Conservation (phyloP, 2,113 vertebrate species). For the Rhodinocichla rosea region DNA sequence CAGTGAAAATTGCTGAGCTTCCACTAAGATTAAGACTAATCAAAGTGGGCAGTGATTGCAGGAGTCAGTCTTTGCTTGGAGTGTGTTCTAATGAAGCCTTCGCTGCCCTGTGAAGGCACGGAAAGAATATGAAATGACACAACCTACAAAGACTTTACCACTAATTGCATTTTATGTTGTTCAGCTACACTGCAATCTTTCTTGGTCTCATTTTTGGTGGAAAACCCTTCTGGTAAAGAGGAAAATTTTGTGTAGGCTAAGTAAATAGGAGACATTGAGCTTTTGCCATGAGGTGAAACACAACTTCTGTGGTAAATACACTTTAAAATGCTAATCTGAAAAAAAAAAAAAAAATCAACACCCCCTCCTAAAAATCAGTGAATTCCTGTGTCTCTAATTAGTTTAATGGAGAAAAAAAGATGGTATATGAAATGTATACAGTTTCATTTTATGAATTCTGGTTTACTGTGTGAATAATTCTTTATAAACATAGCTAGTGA, state of each 20-base stretch:
- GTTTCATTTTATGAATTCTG: background rate
- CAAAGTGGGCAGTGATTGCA: slow-evolving; percentile 23
- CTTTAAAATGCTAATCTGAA: background rate
- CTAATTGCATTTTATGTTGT: slow-evolving; percentile 29
- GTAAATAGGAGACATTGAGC: background rate
- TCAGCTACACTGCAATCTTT: background rate
- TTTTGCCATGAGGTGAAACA: background rate
- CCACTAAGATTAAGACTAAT: slow-evolving; percentile 43
- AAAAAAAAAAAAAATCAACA: background rate
- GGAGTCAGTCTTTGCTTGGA: background rate
- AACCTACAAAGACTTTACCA: slow-evolving; percentile 27
- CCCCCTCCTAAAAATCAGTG: background rate
- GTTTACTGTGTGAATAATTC: slow-evolving; percentile 35
- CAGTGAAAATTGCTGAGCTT: slow-evolving; percentile 17
- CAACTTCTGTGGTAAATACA: background rate
- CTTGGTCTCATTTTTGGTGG: slow-evolving; percentile 10
- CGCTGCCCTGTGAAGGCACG: background rate
- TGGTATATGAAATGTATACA: background rate
- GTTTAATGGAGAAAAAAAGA: background rate
- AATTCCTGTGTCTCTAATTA: background rate
- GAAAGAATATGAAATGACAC: slow-evolving; percentile 38
- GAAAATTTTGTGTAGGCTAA: slow-evolving; percentile 38
- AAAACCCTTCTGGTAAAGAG: slow-evolving; percentile 2
- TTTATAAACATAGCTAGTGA: slow-evolving; percentile 43
- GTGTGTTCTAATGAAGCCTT: slow-evolving; percentile 20